Conservation (phyloP, 2,888 invertebrate species). For the Macaria notata region DNA sequence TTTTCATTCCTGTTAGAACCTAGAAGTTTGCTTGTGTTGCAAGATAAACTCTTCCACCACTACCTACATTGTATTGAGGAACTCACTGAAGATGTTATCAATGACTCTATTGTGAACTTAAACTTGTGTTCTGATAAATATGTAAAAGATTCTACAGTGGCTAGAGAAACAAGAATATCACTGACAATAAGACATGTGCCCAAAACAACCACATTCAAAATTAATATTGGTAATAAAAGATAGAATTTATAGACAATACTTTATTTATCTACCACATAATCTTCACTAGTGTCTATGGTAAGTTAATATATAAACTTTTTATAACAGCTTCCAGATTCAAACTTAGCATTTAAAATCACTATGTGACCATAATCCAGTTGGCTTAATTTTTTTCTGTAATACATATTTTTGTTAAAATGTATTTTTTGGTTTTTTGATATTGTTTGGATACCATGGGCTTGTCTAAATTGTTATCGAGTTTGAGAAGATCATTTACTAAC, state of each 20-base stretch:
- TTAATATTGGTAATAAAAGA: slow-evolving; percentile 81
- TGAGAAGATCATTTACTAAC: slow-evolving; percentile 32
- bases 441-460: slow-evolving; percentile 57
- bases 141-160: slow-evolving; percentile 78
- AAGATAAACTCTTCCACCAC: slow-evolving; percentile 90
- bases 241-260: slow-evolving; percentile 30
- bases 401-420: slow-evolving; percentile 24
- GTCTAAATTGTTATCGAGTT: slow-evolving; percentile 59
- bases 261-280: not conserved
- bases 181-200: slow-evolving; percentile 97
- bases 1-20: slow-evolving; percentile 92
- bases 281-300: not conserved
- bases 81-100: slow-evolving; percentile 83
- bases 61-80: slow-evolving; percentile 95
- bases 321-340: slow-evolving; percentile 26
- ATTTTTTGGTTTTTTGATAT: slow-evolving; percentile 30
- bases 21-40: slow-evolving; percentile 92
- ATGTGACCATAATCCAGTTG: slow-evolving; percentile 51
- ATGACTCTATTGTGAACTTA: slow-evolving; percentile 84
- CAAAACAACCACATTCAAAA: slow-evolving; percentile 89
- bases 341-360: slow-evolving; percentile 7
- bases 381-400: slow-evolving; percentile 37
- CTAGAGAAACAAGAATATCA: slow-evolving; percentile 89
- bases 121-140: slow-evolving; percentile 82
- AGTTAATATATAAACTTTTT: slow-evolving; percentile 13